Conservation (phyloP, 2,113 vertebrate genomes). For the Cranoglanis bouderius region DNA sequence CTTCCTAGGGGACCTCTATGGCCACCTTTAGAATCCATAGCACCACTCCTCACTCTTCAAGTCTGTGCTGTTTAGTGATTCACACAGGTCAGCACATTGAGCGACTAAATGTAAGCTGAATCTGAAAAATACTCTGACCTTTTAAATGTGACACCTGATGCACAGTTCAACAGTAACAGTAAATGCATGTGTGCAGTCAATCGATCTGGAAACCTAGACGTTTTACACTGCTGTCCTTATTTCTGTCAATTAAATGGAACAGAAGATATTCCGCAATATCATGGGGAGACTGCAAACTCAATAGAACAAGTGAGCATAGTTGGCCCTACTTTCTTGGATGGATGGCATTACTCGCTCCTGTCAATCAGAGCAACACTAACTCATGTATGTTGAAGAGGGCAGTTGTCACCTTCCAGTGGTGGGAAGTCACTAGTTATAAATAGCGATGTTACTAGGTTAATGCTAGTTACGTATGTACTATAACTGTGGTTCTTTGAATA, state of each 20-base stretch:
- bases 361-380: not conserved
- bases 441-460: not conserved
- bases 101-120: constrained; percentile 2
- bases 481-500: not conserved
- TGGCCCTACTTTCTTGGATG: not conserved
- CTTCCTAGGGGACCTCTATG: not conserved
- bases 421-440: not conserved
- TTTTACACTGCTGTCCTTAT: not conserved
- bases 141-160: constrained; percentile 23
- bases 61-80: constrained; percentile 17
- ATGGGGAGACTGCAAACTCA: not conserved
- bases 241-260: not conserved
- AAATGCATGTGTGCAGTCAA: not conserved
- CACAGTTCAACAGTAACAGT: not conserved
- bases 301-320: not conserved
- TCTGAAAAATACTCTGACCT: constrained; percentile 25
- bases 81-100: not conserved
- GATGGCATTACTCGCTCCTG: not conserved
- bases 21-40: not conserved
- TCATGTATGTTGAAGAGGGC: not conserved
- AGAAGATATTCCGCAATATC: not conserved
- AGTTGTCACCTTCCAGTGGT: not conserved
- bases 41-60: not conserved
- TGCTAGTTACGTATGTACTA: not conserved
- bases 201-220: not conserved